Percentiles rank a stretch among this genome's conserved stretches.
These are phyloP conservation scores for Troides aeacus DNA, from an alignment of 2,888 invertebrate genomes.

Conservation along the genomic window DNA sequence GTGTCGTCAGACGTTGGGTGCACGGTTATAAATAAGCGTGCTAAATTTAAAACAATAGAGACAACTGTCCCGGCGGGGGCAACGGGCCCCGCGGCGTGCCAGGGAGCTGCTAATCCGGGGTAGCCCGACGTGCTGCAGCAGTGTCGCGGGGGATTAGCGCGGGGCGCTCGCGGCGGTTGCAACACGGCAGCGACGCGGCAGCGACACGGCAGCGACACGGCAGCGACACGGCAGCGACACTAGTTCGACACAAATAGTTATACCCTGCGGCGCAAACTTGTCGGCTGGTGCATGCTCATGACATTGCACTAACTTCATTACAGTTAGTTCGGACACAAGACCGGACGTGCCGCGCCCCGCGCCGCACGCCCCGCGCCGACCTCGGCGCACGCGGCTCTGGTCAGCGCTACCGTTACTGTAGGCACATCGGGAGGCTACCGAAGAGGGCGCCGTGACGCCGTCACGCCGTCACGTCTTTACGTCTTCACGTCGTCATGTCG, in stretches of 20 bases:
- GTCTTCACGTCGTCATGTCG: background rate
- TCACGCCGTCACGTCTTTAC: background rate
- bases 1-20: no score
- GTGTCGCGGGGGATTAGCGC: slow-evolving; percentile 10
- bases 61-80: background rate
- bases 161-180: background rate
- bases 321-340: background rate
- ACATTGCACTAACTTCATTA: background rate
- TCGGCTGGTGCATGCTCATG: background rate
- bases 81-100: slow-evolving; percentile 29
- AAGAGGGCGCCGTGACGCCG: background rate
- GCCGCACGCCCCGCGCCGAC: no score
- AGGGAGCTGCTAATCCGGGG: no score
- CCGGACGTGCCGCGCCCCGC: no score
- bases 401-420: no score
- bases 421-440: background rate
- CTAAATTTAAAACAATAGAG: slow-evolving; percentile 23
- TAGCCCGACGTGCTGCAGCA: no score
- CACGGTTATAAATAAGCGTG: slow-evolving; percentile 14
- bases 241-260: no score
- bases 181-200: background rate
- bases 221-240: no score
- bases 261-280: no score
- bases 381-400: no score
- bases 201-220: background rate